These are phyloP conservation scores for Erebia epiphron DNA, from an alignment of 2,888 invertebrate species.

Conservation along the genomic window DNA sequence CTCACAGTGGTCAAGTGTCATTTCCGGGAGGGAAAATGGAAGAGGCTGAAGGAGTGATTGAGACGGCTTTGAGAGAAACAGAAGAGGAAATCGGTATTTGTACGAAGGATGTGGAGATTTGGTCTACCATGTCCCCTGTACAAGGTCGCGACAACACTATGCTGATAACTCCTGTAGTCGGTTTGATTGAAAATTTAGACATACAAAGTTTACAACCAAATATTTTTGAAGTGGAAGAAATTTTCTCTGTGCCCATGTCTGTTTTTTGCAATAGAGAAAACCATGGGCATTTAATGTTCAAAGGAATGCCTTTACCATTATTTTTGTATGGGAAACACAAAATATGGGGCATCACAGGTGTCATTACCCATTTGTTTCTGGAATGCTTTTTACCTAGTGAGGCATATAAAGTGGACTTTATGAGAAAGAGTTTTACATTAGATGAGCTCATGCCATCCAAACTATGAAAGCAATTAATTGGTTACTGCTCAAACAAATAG, in stretches of 20 bases:
- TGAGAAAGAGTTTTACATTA: conserved; percentile 53
- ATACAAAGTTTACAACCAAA: conserved; percentile 82
- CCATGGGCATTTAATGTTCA: conserved; percentile 85
- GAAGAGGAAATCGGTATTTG: conserved; percentile 93
- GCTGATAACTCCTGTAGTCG: conserved; percentile 89
- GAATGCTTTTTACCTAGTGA: conserved; percentile 59
- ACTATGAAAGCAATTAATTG: conserved; percentile 44
- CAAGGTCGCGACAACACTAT: conserved; percentile 69
- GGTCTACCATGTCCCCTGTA: conserved; percentile 79
- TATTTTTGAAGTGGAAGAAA: conserved; percentile 89
- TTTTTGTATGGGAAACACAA: conserved; percentile 80
- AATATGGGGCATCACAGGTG: conserved; percentile 91
- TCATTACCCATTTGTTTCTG: conserved; percentile 87
- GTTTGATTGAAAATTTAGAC: conserved; percentile 77
- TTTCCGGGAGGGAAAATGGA: conserved; percentile 94
- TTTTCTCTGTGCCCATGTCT: conserved; percentile 87
- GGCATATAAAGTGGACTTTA: conserved; percentile 59
- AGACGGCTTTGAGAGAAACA: conserved; percentile 93
- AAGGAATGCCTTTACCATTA: conserved; percentile 76
- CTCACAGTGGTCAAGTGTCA: conserved; percentile 92
- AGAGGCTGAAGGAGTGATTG: conserved; percentile 82
- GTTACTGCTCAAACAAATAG: background rate
- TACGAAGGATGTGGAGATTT: conserved; percentile 84
- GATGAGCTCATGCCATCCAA: conserved; percentile 65
- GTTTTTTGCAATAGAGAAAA: conserved; percentile 84